Percentiles rank a stretch among this genome's conserved stretches.
These are phyloP conservation scores for Melanostoma scalare DNA, from an alignment of 2,888 invertebrate species.

Conservation along the genomic window DNA sequence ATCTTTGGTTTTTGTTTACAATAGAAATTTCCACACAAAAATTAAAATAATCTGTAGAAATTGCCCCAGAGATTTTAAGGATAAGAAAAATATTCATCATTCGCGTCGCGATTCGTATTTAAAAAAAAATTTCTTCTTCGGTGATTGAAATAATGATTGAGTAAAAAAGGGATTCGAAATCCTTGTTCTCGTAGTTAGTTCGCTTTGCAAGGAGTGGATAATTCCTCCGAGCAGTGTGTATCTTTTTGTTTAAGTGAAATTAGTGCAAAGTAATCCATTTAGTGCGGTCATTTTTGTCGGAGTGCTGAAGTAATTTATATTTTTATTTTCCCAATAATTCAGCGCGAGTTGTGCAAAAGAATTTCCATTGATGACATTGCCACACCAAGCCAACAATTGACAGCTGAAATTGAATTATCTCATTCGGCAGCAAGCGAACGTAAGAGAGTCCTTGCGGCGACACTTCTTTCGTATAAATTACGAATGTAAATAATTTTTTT, in stretches of 20 bases:
- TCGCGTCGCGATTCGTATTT: too few species aligned
- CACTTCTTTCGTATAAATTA: slow-evolving; percentile 47
- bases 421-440: slow-evolving; percentile 31
- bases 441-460: slow-evolving; percentile 54
- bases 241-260: slow-evolving; percentile 22
- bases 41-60: too few species aligned
- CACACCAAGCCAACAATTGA: slow-evolving; percentile 63
- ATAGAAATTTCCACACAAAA: background rate
- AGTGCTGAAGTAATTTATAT: slow-evolving; percentile 15
- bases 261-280: background rate
- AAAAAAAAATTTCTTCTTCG: too few species aligned
- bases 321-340: slow-evolving; percentile 31
- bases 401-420: slow-evolving; percentile 70
- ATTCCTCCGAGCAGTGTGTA: slow-evolving; percentile 27
- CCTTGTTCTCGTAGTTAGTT: too few species aligned
- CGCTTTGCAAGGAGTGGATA: too few species aligned
- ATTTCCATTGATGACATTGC: slow-evolving; percentile 52
- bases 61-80: too few species aligned
- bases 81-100: too few species aligned
- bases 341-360: slow-evolving; percentile 35
- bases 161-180: too few species aligned
- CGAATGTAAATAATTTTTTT: slow-evolving; percentile 56
- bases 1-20: slow-evolving; percentile 19
- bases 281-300: background rate
- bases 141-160: too few species aligned